Evolutionary conservation across 2,797 vertebrate species (phyloP).

Genomic region (Pipistrellus pygmaeus): DNA sequence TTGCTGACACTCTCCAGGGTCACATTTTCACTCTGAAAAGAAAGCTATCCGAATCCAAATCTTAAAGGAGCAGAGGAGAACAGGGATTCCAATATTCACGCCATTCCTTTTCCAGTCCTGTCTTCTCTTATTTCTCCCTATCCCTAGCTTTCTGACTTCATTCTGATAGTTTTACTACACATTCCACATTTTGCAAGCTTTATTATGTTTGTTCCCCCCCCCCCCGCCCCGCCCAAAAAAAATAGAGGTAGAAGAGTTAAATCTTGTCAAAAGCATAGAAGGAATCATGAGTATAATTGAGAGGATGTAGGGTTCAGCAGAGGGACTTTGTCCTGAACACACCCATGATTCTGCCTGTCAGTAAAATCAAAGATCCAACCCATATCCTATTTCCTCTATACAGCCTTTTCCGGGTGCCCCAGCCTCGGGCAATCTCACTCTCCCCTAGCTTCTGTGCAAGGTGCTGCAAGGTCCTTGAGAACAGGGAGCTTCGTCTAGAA

Average conservation of each 20-base stretch:
- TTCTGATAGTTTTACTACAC: not conserved
- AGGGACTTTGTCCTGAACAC: not conserved
- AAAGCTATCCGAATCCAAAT: not conserved
- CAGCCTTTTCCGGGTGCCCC: not conserved
- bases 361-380: not conserved
- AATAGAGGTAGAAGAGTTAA: not conserved
- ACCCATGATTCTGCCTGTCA: not conserved
- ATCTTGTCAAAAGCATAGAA: not conserved
- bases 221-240: too few relatives aligned
- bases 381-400: not conserved
- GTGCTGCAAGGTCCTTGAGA: not conserved
- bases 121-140: not conserved
- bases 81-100: not conserved
- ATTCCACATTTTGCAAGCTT: not conserved
- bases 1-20: not conserved
- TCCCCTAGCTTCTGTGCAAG: not conserved
- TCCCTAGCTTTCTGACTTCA: not conserved
- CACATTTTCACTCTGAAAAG: not conserved
- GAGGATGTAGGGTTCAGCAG: not conserved
- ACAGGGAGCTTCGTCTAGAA: not conserved
- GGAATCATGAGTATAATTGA: not conserved
- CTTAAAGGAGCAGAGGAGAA: not conserved
- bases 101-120: not conserved
- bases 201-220: constrained; percentile 12
- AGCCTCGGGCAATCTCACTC: not conserved